Percentiles rank a stretch among this genome's conserved stretches.
These are phyloP conservation scores for Lepilemur ruficaudatus DNA, from an alignment of 2,797 vertebrate genomes.

Conservation along the genomic window DNA sequence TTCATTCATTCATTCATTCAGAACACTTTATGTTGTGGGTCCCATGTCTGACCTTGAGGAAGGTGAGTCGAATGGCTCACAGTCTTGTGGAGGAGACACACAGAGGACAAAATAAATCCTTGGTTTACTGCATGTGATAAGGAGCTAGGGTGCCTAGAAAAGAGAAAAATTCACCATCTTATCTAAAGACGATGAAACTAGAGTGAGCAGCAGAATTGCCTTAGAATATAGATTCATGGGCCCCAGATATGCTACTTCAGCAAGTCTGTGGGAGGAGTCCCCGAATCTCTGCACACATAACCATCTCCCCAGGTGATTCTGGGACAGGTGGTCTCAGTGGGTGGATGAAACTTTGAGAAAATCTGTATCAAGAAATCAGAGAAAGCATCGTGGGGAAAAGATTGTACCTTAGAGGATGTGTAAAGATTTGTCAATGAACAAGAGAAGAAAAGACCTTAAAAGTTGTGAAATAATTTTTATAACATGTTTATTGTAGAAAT, in stretches of 20 bases:
- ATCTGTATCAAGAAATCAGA: not conserved
- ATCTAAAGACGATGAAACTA: not conserved
- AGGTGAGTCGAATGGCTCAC: not conserved
- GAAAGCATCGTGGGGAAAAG: not conserved
- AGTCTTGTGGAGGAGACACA: not conserved
- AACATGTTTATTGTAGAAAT: not conserved
- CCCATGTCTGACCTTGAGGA: not conserved
- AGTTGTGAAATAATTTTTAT: not conserved
- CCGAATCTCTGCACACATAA: not conserved
- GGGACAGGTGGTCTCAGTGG: not conserved
- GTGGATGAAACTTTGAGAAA: not conserved
- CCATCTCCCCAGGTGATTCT: not conserved
- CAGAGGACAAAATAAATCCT: not conserved
- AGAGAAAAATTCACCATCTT: not conserved
- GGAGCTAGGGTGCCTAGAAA: not conserved
- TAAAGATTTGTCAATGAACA: not conserved
- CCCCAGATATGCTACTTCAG: not conserved
- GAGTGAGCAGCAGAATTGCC: not conserved
- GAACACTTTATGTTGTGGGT: fast-evolving
- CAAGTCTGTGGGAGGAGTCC: not conserved
- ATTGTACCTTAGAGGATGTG: not conserved
- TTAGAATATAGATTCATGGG: not conserved
- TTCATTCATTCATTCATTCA: not conserved
- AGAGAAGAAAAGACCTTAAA: not conserved
- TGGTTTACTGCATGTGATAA: not conserved